A percentile compares a stretch with the other conserved stretches of the same genome.
Evolutionary conservation across 2,797 vertebrate genomes (phyloP).

Genomic region (Melanotaenia boesemani): DNA sequence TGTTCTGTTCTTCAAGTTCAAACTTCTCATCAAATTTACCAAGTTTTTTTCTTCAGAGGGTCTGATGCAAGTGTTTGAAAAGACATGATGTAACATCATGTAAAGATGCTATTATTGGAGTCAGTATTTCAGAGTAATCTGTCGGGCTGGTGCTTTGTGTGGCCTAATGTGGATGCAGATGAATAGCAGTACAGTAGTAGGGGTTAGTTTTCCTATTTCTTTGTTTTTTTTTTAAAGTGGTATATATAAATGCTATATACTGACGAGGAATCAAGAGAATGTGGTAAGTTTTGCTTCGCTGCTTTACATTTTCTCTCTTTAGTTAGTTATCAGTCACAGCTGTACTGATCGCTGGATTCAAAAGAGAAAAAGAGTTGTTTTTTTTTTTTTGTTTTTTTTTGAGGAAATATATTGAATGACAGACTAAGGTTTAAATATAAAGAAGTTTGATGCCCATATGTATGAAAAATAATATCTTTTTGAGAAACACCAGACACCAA

Average conservation of each 20-base stretch:
- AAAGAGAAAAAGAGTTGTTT: no score
- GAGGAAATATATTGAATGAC: not conserved
- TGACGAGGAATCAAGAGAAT: no score
- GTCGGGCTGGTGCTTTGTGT: not conserved
- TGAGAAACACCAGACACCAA: not conserved
- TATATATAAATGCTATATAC: not conserved
- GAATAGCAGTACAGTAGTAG: not conserved
- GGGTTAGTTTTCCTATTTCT: not conserved
- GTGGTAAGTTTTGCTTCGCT: no score
- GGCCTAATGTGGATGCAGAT: not conserved
- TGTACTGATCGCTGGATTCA: no score
- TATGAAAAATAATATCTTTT: no score
- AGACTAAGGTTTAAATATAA: not conserved
- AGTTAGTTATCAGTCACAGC: not conserved
- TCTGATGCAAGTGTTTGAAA: constrained; percentile 53
- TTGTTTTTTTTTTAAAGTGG: not conserved
- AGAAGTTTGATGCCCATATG: not conserved
- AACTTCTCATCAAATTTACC: constrained; percentile 16
- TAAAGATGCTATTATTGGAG: constrained; percentile 25
- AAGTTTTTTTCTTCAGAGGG: constrained; percentile 28
- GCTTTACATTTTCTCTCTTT: not conserved
- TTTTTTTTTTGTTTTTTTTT: no score
- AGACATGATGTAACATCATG: constrained; percentile 36
- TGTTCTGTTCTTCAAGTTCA: constrained; percentile 15
- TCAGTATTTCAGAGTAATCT: constrained; percentile 5